Base-by-base conservation (phyloP, 2,888 invertebrate species). In the Allacma fusca region DNA sequence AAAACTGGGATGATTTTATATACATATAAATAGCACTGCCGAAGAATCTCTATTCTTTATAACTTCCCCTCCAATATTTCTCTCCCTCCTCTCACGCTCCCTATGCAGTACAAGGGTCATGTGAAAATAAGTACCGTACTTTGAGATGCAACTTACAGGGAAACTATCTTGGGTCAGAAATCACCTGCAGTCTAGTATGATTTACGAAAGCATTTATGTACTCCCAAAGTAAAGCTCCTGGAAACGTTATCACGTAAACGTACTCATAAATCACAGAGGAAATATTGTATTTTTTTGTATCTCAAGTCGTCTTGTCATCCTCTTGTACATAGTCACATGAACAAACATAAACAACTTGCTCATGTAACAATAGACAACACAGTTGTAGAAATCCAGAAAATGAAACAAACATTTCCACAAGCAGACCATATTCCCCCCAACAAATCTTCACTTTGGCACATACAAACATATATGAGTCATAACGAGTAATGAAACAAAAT, bases 41-140 rank as follows among this genome's bases (percentile, higher is more conserved):
- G 70, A 68, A 79, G 73, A 73, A 57, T 75, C 70, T 62, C 71
- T 13, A 76, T 73, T 69, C 62, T 71, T 75, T 71, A 29, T 40
- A 64, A 2, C 64, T 73, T 69, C 34, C 40, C 50, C 9, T n/a
- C 34, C 50, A 68, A 16, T 59, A 24, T n/a, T 68, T 65, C 65
- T 76, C 59, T 28, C 24, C n/a, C 69, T 44, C 40, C 4, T 16
- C 34, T 28, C 65, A 50, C n/a, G 1, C 50, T 50, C n/a, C 50
- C 2, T 16, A 13, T 19, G 16, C 7, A 12, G 5, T 50, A 16
- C n/a, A 12, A 4, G n/a, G 50, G 50, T 13, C 50, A 50, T n/a
- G 16, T n/a, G 16, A 50, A 13, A 50, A 50, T 50, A 16, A 12
- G 16, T 50, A 50, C 19, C 16, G 5, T 50, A 50, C 50, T 50